phyloP scores from a whole-genome alignment of 2,113 vertebrate genomes.

The Halcyon senegalensis region DNA sequence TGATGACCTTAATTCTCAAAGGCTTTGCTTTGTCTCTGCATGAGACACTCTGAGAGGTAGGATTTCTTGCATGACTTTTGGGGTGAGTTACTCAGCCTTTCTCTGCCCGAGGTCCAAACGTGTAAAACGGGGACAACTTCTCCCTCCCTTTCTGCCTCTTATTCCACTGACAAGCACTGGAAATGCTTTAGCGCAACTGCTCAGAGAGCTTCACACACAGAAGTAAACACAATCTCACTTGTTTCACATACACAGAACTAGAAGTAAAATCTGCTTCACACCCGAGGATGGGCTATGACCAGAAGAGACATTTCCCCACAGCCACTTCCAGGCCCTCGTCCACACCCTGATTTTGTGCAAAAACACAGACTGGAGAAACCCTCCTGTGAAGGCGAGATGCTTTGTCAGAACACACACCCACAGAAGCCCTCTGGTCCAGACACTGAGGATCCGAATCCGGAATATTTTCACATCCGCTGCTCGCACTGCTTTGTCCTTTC shows the following conservation, averaged over 20 bases:
- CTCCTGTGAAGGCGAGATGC: neutral
- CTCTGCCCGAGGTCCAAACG: neutral
- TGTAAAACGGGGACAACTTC: neutral
- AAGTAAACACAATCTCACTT: neutral
- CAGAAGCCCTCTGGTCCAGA: neutral
- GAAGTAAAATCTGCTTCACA: neutral
- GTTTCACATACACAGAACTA: neutral
- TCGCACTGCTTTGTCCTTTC: neutral
- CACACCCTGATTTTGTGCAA: neutral
- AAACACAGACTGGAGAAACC: neutral
- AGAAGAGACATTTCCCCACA: neutral
- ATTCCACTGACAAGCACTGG: neutral
- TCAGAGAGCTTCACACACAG: neutral
- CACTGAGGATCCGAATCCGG: neutral
- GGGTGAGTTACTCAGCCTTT: neutral
- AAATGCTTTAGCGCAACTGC: rapidly evolving
- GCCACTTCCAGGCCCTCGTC: neutral
- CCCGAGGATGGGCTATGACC: rapidly evolving
- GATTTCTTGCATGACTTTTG: neutral
- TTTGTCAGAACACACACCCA: neutral
- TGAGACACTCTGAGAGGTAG: rapidly evolving
- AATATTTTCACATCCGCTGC: neutral
- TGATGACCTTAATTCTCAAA: neutral
- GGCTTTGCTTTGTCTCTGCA: neutral
- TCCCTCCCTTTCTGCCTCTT: neutral